Evolutionary conservation across 2,797 vertebrate species (phyloP), one percentile per base, ranked within the genome.

Genomic region (Poecile montanus): DNA sequence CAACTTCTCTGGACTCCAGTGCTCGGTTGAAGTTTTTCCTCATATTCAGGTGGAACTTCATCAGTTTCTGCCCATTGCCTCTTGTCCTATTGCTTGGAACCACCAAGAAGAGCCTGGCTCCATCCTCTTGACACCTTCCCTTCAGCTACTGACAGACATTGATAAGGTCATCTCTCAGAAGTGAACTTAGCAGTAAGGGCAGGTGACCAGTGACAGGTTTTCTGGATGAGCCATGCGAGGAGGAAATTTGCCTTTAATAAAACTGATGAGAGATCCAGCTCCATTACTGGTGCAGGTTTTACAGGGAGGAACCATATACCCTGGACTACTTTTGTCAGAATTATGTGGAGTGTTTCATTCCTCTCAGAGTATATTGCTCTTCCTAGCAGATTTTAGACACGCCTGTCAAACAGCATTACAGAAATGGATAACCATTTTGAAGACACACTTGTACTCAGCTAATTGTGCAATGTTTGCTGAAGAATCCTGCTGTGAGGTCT

Each of bases 371-470:
- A 26, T 42, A 8, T 84, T 71, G n/a, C 86, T 82, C 61, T 88
- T 91, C 80, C 65, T 53, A 34, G 62, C 47, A 70, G 76, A 67
- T 85, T 95, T 95, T 80, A 93, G 74, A 62, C 44, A 60, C 32
- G 38, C 72, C 47, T 91, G 77, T 91, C 94, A 93, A 74, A 65
- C 40, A 85, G 48, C 85, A 91, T 96, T 95, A 90, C 16, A 57
- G 48, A 93, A 96, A 76, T 38, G 44, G 30, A 50, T 79, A 88
- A 50, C 48, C 57, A 38, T 54, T 89, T 50, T 80, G 68, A 80
- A 72, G 57, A 62, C 56, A 65, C 0, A 1, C 74, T 91, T 88
- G 68, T 89, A 67, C 70, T 92, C 57, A 48, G 70, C 36, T 78
- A 77, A 65, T 44, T 74, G 58, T 73, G 74, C 80, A n/a, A 23